Evolutionary conservation across 2,888 invertebrate species (phyloP).

Genomic region (Unio delphinus): DNA sequence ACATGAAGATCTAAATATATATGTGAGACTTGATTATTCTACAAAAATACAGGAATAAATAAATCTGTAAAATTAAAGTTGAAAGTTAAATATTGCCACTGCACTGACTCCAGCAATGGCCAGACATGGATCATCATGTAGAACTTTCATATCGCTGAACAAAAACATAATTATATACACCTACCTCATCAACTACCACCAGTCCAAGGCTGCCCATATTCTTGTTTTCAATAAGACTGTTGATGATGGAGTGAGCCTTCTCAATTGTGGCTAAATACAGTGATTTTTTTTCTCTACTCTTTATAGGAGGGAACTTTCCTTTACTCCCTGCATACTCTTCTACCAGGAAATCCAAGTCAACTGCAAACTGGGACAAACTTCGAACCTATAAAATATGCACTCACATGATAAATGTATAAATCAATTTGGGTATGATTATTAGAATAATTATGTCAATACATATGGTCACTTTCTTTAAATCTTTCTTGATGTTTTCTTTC

Average conservation of each 20-base stretch:
- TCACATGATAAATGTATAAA: constrained; percentile 1
- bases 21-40: too few species aligned
- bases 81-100: too few species aligned
- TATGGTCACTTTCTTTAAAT: too few species aligned
- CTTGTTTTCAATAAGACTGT: constrained; percentile 85
- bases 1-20: too few species aligned
- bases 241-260: constrained; percentile 88
- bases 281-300: constrained; percentile 83
- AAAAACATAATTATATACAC: constrained; percentile 1
- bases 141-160: not conserved
- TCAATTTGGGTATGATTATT: not conserved
- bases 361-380: constrained; percentile 87
- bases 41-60: too few species aligned
- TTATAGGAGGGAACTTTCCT: constrained; percentile 87
- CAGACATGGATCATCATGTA: too few species aligned
- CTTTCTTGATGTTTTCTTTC: too few species aligned
- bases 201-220: constrained; percentile 86
- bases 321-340: constrained; percentile 97
- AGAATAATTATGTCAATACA: not conserved
- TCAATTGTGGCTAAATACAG: constrained; percentile 96
- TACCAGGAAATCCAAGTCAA: constrained; percentile 88
- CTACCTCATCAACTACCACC: constrained; percentile 85
- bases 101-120: too few species aligned
- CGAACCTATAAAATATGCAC: constrained; percentile 77
- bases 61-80: too few species aligned